Base-by-base conservation (phyloP, 2,888 invertebrate species). In the Belgica antarctica region DNA sequence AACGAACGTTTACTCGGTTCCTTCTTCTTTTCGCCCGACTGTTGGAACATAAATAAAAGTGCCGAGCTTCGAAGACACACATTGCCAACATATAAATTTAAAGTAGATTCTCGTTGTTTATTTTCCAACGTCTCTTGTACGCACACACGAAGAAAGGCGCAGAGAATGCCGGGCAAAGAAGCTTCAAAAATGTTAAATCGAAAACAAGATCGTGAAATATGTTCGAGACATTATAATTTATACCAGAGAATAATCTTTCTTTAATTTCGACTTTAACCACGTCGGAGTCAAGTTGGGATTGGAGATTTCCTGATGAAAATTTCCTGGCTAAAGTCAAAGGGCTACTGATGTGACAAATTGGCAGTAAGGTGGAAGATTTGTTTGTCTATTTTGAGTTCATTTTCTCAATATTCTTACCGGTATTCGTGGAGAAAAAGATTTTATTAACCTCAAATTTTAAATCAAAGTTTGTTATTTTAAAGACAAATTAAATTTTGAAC, bases 151-250 rank as follows among this genome's bases (percentile, higher is more conserved):
- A 41, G 41, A 41, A 52, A 52, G 22, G 52, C 52, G 7, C 17
- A 52, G 22, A 52, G 22, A 7, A 52, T 59, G 25, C 59, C 22
- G 15, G 19, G 24, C 34, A 31, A 62, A 34, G 2, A 19, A 62
- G 15, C 7, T 46, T 12, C 3, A 7, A 46, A 46, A 46, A 7
- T 59, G 27, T 24, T 59, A 57, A 68, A 57, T 68, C 34, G 52
- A 70, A 70, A 61, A 70, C 61, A 61, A 70, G 70, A 70, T 70
- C 70, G 61, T 70, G 70, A 70, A 70, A 70, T 70, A 70, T 70
- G 70, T 57, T 66, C 34, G 22, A 47, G 70, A 70, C 70, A 57
- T 27, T 61, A 61, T 70, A 70, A 70, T 70, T 70, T 57, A 70
- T 34, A 61, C 68, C 25, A 28, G 28, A 34, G n/a, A 59, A 59